phyloP scores from a whole-genome alignment of 2,113 vertebrate genomes.

The Bagarius yarrelli region DNA sequence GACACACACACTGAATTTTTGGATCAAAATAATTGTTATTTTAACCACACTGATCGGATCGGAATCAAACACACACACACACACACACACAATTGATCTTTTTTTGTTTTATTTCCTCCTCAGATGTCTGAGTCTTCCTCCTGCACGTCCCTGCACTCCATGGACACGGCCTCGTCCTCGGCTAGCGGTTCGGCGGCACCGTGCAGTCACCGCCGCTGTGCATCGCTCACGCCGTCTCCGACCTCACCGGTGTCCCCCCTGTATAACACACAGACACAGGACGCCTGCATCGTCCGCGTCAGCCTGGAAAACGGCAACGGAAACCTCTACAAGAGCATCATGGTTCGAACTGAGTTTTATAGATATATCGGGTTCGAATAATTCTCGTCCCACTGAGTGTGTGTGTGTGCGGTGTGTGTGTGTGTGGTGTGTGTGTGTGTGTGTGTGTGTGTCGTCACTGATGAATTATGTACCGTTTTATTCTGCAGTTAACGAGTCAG shows the following conservation, averaged over 20 bases:
- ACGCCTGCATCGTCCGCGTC: slow-evolving; percentile 84
- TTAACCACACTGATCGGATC: too few species aligned
- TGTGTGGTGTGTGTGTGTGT: too few species aligned
- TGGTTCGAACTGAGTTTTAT: slow-evolving; percentile 68
- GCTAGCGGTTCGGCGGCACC: slow-evolving; percentile 60
- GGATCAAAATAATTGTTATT: too few species aligned
- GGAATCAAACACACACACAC: neutral
- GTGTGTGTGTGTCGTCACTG: too few species aligned
- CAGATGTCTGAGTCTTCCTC: slow-evolving; percentile 83
- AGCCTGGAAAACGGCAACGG: slow-evolving; percentile 81
- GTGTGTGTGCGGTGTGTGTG: too few species aligned
- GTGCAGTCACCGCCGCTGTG: slow-evolving; percentile 70
- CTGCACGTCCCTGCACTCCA: slow-evolving; percentile 76
- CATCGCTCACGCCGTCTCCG: slow-evolving; percentile 68
- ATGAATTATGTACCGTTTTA: neutral
- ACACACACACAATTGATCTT: neutral
- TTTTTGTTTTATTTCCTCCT: neutral
- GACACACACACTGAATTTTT: too few species aligned
- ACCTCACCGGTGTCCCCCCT: slow-evolving; percentile 55
- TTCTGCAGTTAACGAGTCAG: slow-evolving; percentile 84
- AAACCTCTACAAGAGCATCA: slow-evolving; percentile 94
- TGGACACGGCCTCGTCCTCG: slow-evolving; percentile 77
- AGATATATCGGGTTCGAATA: neutral
- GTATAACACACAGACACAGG: slow-evolving; percentile 86
- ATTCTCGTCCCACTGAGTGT: neutral